Base-by-base conservation (phyloP, 2,797 vertebrate species). In the Melanotaenia trifasciata region DNA sequence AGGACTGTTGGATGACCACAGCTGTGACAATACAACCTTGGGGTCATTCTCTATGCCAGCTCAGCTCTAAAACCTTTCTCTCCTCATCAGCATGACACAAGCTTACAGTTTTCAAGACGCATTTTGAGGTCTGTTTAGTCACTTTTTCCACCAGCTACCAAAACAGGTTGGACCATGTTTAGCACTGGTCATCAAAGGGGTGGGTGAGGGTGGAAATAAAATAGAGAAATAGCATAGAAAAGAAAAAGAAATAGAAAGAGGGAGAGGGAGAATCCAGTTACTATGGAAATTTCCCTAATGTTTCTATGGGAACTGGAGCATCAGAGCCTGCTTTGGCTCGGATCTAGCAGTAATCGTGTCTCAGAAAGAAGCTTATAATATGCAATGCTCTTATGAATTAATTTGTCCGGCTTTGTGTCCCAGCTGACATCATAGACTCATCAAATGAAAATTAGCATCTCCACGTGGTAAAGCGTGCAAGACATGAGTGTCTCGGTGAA, bases 361-460 rank as follows among this genome's bases (percentile, higher is more conserved):
- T 86, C 85, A 87, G 82, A 90, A 89, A 92, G 90, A 84, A 86
- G 87, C 86, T 90, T 88, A 90, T 91, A 87, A 93, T 88, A 84
- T 90, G 79, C 40, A 73, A 90, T 87, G 87, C 82, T 91, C 85
- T 90, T 87, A 90, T 90, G 83, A 90, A 90, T 90, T 89, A 78
- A 91, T 90, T 91, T 90, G 83, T 89, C 82, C 84, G 82, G 83
- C 84, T 89, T 88, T 90, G 82, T 88, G 82, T 89, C 82, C 84
- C 77, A 24, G 74, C 74, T 90, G 87, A 89, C 86, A 91, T 91
- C 84, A 87, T 72, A 83, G 79, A 89, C 80, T 88, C 81, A 87
- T 90, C 87, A 85, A 86, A 86, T 85, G 71, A 72, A 84, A 89
- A 91, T 90, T 81, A 85, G 77, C 72, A 65, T 85, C 58, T 89